Base-by-base conservation (phyloP, 2,113 vertebrate genomes). In the Cervus canadensis region DNA sequence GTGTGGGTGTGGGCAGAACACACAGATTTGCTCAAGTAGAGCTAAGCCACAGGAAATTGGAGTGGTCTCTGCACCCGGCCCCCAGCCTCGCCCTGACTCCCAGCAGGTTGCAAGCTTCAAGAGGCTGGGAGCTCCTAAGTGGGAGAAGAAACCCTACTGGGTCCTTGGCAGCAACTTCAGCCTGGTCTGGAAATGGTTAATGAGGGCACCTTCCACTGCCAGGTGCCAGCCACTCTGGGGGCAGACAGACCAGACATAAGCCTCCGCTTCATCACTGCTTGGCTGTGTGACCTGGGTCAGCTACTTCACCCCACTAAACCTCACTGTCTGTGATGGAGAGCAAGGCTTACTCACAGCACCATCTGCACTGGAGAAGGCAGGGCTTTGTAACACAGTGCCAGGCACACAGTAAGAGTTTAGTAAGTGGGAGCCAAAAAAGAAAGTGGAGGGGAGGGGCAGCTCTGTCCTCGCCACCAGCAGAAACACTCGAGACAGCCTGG, bases 101-200 rank as follows among this genome's bases (percentile, higher is more conserved):
- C 36, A 21, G 91, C 12, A 14, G 19, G 33, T 52, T 17, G 5
- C 4, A 1, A 94, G 19, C n/a, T 76, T 7, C 4, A 5, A 23
- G 82, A 17, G 7, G 52, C 62, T 30, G 0, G 17, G 45, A 62
- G 43, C 50, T 45, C 79, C 6, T 12, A 6, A 5, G 1, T 14
- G 28, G 79, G 54, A 33, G 16, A 62, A 71, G 0, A 30, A 57
- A 1, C 50, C 6, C 33, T 36, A 1, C 4, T 6, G n/a, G 13
- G 7, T 19, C 71, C 71, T 57, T 25, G 15, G 52, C 50, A 33
- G 57, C 57, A 36, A 9, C 16, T 7, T 56, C 14, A 26, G 43
- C 16, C 28, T 26, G 52, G 96, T 45, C 95, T 93, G 89, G 74
- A 98, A 98, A 98, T n/a, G 56, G 98, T 97, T 97, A 97, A 97